Evolutionary conservation across 2,888 invertebrate genomes (phyloP).

Genomic region (Lithophane ornitopus): DNA sequence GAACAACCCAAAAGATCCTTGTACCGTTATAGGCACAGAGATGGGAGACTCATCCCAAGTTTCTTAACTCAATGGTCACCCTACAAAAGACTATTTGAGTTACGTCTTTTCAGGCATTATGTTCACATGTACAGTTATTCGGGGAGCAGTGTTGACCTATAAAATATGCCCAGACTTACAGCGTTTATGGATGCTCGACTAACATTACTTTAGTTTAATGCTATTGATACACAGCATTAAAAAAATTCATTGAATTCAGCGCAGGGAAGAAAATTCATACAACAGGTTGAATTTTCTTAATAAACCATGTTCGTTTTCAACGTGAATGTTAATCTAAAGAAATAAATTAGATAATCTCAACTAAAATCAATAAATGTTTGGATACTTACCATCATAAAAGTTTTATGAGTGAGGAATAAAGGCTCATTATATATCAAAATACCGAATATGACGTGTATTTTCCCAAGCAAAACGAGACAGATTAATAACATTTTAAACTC

Average conservation of each 20-base stretch:
- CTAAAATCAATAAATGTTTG: too few relatives aligned
- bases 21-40: background rate
- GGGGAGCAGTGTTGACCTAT: slow-evolving; percentile 57
- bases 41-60: background rate
- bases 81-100: slow-evolving; percentile 57
- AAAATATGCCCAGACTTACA: slow-evolving; percentile 46
- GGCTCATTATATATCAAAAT: background rate
- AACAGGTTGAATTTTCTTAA: background rate
- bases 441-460: background rate
- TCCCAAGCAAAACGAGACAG: too few relatives aligned
- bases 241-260: background rate
- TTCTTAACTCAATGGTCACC: slow-evolving; percentile 3
- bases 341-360: background rate
- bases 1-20: background rate
- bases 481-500: slow-evolving; percentile 4
- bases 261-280: too few relatives aligned
- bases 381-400: background rate
- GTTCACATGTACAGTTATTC: slow-evolving; percentile 48
- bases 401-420: background rate
- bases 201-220: slow-evolving; percentile 40
- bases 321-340: background rate
- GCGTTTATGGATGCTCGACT: slow-evolving; percentile 28
- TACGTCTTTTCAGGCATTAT: slow-evolving; percentile 47
- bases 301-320: background rate
- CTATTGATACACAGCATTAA: slow-evolving; percentile 3